phyloP scores from a whole-genome alignment of 2,888 invertebrate genomes.

The Drymonia ruficornis region DNA sequence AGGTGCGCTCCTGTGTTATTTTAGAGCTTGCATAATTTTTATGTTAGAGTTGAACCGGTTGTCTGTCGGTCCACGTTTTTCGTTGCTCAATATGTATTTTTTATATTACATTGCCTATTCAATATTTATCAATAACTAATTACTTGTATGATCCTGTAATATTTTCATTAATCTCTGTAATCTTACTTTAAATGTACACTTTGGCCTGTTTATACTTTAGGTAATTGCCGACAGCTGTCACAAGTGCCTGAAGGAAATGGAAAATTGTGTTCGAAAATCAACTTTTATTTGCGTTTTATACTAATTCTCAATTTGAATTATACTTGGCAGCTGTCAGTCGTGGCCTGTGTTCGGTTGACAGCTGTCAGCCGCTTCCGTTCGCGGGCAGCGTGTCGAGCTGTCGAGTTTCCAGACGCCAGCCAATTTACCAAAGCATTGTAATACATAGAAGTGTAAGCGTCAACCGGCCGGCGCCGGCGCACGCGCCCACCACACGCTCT shows the following conservation, averaged over 20 bases:
- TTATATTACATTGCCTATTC: slow-evolving; percentile 13
- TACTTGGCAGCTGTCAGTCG: slow-evolving; percentile 12
- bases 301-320: slow-evolving; percentile 5
- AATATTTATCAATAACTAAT: slow-evolving; percentile 19
- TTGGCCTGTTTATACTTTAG: neutral
- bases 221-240: neutral
- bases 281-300: neutral
- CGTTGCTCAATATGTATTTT: slow-evolving; percentile 42
- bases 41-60: neutral
- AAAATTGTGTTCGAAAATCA: neutral
- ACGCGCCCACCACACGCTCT: slow-evolving; percentile 1
- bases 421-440: slow-evolving; percentile 55
- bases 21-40: neutral
- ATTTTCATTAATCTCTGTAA: slow-evolving; percentile 17
- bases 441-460: slow-evolving; percentile 33
- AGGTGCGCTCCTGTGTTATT: no score
- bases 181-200: slow-evolving; percentile 15
- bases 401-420: slow-evolving; percentile 31
- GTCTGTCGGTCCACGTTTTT: slow-evolving; percentile 13
- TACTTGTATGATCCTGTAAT: slow-evolving; percentile 7
- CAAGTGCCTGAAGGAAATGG: neutral
- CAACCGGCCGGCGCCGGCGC: slow-evolving; percentile 20
- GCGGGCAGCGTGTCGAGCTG: slow-evolving; percentile 1
- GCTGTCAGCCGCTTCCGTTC: neutral
- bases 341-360: slow-evolving; percentile 24